Base-by-base conservation (phyloP, 2,797 vertebrate genomes). In the Sebastes nivosus region DNA sequence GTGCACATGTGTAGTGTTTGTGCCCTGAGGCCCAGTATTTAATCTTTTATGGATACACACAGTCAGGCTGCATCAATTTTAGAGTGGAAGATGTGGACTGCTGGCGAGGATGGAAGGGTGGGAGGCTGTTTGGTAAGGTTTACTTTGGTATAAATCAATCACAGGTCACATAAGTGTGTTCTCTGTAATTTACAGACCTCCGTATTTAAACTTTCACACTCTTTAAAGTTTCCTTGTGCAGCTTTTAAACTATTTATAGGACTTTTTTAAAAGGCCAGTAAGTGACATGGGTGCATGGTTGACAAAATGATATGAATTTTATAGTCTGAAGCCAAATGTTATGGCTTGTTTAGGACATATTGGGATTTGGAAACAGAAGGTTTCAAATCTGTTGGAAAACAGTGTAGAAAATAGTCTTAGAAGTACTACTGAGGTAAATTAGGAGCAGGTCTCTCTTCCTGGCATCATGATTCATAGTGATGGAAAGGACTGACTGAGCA, bases 391-490 rank as follows among this genome's bases (percentile, higher is more conserved):
- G 5, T 18, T 34, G 29, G 5, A n/a, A 54, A 42, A 50, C 0
- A 11, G 22, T 0, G 16, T 2, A 11, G 24, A 29, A 34, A 52
- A 38, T 2, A 46, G 1, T 16, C 2, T 0, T 27, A 32, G 38
- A 64, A 18, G 29, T 36, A 16, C 42, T 2, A 14, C 18, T 55
- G 55, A 14, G 20, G 4, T 16, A 50, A 57, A 65, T 18, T 0
- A 24, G 22, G 29, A 5, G 10, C 42, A 54, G 22, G 34, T 61
- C 30, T 24, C 25, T 25, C 4, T 42, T 67, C 32, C 52, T 72
- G 74, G 80, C 64, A 3, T 61, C 42, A 5, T 77, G 69, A 84
- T 54, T 79, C 77, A 79, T 8, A 2, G 8, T 14, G 27, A 72
- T 18, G 1, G 6, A 58, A 29, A 58, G 54, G 20, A 25, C 50